phyloP scores from a whole-genome alignment of 1,140 invertebrate species.

The Vanessa atalanta region DNA sequence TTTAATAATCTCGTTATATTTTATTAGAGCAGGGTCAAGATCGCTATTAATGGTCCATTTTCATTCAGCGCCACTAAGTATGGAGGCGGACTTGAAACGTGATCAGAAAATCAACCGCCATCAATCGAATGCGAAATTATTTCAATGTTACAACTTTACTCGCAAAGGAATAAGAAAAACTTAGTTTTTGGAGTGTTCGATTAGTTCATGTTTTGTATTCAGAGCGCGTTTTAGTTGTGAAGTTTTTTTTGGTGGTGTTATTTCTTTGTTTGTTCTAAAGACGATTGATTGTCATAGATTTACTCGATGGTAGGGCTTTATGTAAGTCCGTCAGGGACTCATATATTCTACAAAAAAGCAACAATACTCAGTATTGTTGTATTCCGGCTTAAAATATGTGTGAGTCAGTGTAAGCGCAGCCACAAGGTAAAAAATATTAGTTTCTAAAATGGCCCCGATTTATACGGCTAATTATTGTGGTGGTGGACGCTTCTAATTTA shows the following conservation, averaged over 20 bases:
- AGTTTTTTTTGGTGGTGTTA: neutral
- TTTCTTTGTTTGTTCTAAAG: no score
- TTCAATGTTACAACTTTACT: conserved; percentile 9
- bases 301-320: no score
- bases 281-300: no score
- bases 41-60: conserved; percentile 17
- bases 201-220: neutral
- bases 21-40: conserved; percentile 21
- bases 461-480: no score
- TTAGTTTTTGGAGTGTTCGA: conserved; percentile 2
- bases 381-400: no score
- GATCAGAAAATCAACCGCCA: neutral
- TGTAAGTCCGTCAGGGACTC: no score
- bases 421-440: no score
- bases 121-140: neutral
- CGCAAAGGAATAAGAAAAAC: conserved; percentile 16
- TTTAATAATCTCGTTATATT: conserved; percentile 18
- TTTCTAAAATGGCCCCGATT: no score
- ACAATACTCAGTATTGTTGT: no score
- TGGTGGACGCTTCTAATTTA: no score
- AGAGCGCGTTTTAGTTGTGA: neutral
- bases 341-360: no score
- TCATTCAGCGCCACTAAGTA: neutral
- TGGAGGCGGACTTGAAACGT: conserved; percentile 5
- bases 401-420: no score